phyloP scores from a whole-genome alignment of 1,140 invertebrate species.

The Conus ventricosus region DNA sequence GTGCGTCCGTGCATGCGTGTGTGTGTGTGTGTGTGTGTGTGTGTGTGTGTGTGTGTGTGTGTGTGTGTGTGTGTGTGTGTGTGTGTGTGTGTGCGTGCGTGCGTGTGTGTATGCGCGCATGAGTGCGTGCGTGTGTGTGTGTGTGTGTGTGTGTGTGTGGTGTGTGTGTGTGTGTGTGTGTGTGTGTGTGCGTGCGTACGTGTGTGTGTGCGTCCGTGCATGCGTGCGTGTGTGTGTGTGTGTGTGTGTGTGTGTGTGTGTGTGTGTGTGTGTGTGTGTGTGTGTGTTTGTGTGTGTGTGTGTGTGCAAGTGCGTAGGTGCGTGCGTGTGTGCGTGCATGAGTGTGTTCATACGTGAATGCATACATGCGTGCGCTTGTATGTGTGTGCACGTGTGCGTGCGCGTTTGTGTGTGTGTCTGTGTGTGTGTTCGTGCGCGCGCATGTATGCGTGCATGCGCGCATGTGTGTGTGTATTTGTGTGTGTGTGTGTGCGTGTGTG shows the following conservation, averaged over 20 bases:
- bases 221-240: neutral
- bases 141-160: slow-evolving; percentile 2
- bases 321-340: neutral
- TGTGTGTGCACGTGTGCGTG: neutral
- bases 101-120: neutral
- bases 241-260: neutral
- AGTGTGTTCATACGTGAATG: neutral
- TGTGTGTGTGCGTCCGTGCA: neutral
- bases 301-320: neutral
- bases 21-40: slow-evolving; percentile 22
- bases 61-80: neutral
- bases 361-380: neutral
- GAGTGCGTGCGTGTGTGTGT: neutral
- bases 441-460: neutral
- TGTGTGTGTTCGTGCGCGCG: neutral
- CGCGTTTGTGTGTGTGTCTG: neutral
- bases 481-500: too few species aligned
- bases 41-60: slow-evolving; percentile 11
- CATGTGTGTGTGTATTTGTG: too few species aligned
- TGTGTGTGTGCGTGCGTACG: neutral
- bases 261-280: slow-evolving; percentile 22
- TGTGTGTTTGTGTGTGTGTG: slow-evolving; percentile 1
- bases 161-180: neutral
- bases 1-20: neutral
- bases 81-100: slow-evolving; percentile 12